These are phyloP conservation scores for Sycophila sp. DNA, from an alignment of 1,140 invertebrate species.

Conservation along the genomic window DNA sequence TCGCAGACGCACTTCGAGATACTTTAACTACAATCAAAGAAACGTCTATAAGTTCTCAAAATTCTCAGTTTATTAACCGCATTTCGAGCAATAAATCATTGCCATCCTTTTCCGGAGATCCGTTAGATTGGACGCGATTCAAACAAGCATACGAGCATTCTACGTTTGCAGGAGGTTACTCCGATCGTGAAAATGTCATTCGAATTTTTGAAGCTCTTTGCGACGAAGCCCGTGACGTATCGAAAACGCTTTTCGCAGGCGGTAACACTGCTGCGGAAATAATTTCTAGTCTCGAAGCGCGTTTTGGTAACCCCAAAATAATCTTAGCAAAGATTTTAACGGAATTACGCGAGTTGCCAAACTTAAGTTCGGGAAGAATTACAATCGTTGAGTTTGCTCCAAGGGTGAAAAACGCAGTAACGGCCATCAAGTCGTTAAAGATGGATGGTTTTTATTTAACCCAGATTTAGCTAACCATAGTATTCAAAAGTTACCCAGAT, in stretches of 20 bases:
- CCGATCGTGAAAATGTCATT: not conserved
- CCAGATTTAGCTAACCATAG: not conserved
- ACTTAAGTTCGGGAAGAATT: not conserved
- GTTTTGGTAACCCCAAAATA: not conserved
- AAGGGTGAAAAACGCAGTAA: too few species aligned
- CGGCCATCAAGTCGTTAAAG: not conserved
- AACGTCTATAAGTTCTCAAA: too few species aligned
- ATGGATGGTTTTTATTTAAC: not conserved
- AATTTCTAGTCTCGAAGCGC: not conserved
- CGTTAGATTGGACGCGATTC: too few species aligned
- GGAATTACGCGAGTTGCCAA: conserved; percentile 2
- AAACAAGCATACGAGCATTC: too few species aligned
- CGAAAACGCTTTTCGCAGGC: not conserved
- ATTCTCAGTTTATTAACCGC: too few species aligned
- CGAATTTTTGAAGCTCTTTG: not conserved
- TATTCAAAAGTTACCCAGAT: not conserved
- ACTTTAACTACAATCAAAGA: too few species aligned
- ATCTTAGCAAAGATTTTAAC: conserved; percentile 2
- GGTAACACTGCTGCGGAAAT: not conserved
- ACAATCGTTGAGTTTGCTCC: not conserved
- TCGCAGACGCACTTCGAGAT: too few species aligned
- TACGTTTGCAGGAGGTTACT: not conserved
- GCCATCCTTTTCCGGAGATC: not conserved
- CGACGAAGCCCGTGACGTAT: not conserved
- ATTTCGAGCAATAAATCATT: not conserved